Base-by-base conservation (phyloP, 2,888 invertebrate species). In the Auanema sp. region DNA sequence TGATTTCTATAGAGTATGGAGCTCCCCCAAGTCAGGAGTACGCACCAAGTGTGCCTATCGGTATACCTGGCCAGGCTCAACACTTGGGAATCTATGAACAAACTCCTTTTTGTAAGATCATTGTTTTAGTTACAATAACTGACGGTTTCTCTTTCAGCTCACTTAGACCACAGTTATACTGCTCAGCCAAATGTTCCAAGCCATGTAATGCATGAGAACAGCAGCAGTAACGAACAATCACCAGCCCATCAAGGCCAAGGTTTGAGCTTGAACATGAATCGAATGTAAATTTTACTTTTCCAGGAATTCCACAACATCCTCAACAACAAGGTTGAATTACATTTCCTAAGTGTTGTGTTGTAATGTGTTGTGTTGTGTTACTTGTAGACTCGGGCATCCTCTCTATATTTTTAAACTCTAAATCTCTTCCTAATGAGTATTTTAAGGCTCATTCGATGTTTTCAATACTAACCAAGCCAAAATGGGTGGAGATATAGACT, bases 71-170 rank as follows among this genome's bases (percentile, higher is more conserved):
- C 18, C 49, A 56, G n/a, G 54, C 53, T 14, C 63, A 56, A 25
- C 21, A 43, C 10, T 60, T 70, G 23, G 75, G 72, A 23, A 77
- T 78, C 14, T 78, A 78, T 60, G 68, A 77, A 10, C 71, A 78
- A 47, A 78, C 78, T 10, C 78, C 78, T 23, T 78, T 75, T 55
- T 70, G 77, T 77, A 52, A 64, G 76, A 58, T 4, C 18, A 33
- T 51, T 16, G 24, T 51, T 55, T 14, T 21, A 25, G 14, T 14
- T 6, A 24, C 49, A 18, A 1, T 12, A 14, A 40, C 42, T 18
- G 23, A 14, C 8, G 33, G 33, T 33, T 33, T 33, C 33, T n/a
- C n/a, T n/a, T n/a, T n/a, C 18, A 77, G 77, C 75, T 14, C 62
- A 64, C 11, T 56, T 50, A 24, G 78, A 78, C 41, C 70, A 69